These are phyloP conservation scores for Ips nitidus DNA, from an alignment of 1,140 invertebrate genomes.

Conservation along the genomic window DNA sequence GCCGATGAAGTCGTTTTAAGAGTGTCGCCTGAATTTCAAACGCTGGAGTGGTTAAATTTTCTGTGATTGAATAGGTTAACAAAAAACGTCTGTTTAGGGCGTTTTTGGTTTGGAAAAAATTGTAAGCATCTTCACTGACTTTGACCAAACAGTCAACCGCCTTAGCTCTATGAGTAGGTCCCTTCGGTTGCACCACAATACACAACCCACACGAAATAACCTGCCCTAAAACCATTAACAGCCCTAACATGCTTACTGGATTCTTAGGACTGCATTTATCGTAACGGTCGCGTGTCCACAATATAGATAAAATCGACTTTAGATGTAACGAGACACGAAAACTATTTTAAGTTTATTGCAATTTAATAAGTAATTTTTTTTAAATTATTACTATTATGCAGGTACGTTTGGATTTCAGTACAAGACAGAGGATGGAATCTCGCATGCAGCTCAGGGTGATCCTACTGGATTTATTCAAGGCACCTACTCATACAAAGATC, in stretches of 20 bases:
- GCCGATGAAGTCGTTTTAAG: constrained; percentile 13
- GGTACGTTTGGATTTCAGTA: constrained; percentile 49
- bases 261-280: too few species aligned
- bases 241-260: neutral
- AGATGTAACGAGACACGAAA: constrained; percentile 13
- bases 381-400: neutral
- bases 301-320: neutral
- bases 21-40: constrained; percentile 9
- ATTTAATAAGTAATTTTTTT: neutral
- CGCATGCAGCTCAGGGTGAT: constrained; percentile 47
- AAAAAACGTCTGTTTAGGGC: constrained; percentile 1
- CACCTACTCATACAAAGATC: constrained; percentile 50
- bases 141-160: constrained; percentile 14
- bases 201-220: neutral
- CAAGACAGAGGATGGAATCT: constrained; percentile 50
- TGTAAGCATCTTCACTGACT: constrained; percentile 8
- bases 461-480: constrained; percentile 47
- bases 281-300: neutral
- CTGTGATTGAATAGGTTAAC: neutral
- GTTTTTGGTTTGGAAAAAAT: neutral
- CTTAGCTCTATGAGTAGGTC: constrained; percentile 5
- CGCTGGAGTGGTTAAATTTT: constrained; percentile 2
- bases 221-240: neutral
- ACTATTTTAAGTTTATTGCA: constrained; percentile 17
- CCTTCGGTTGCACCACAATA: constrained; percentile 14